Base-by-base conservation (phyloP, 2,888 invertebrate genomes). In the Byasa hedistus region DNA sequence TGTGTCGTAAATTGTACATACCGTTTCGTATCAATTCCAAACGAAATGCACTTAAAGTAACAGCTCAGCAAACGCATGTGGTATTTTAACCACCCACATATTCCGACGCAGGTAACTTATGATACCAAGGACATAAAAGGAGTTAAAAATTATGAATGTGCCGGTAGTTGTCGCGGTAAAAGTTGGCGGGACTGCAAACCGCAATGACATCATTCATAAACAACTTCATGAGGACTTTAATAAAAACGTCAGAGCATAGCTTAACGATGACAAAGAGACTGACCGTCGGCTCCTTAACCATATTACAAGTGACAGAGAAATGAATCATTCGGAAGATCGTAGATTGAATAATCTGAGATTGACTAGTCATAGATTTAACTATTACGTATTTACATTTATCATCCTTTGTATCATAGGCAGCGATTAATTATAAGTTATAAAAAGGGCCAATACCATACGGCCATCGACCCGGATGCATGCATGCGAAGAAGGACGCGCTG, bases 141-240 rank as follows among this genome's bases (percentile, higher is more conserved):
- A 56, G 52, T 24, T 44, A 32, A 48, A 66, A 63, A 51, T 56
- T 59, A 48, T 63, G 44, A 61, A 58, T 54, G 58, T 39, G 61
- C 66, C 60, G 61, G 61, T 65, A 65, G 52, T 64, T 58, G 54
- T 64, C 44, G 58, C 66, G 54, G 62, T 57, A 70, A 67, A 71
- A 69, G 68, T 67, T 65, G 70, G 72, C 70, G 71, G 72, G 71
- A 69, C 72, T 69, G 71, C 72, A 72, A 74, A 78, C 79, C 79
- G 69, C 78, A 80, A 79, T 87, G 87, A 86, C 80, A 82, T 87
- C 88, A 87, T 78, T 72, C 44, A 39, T 62, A 66, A 67, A 70
- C 71, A 75, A 75, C 75, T 70, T 71, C 69, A 72, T 71, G 77
- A 75, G 72, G 71, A 69, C 73, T 75, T 76, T 75, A 75, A 71